phyloP scores from a whole-genome alignment of 2,888 invertebrate species.

The Drosophila merina region DNA sequence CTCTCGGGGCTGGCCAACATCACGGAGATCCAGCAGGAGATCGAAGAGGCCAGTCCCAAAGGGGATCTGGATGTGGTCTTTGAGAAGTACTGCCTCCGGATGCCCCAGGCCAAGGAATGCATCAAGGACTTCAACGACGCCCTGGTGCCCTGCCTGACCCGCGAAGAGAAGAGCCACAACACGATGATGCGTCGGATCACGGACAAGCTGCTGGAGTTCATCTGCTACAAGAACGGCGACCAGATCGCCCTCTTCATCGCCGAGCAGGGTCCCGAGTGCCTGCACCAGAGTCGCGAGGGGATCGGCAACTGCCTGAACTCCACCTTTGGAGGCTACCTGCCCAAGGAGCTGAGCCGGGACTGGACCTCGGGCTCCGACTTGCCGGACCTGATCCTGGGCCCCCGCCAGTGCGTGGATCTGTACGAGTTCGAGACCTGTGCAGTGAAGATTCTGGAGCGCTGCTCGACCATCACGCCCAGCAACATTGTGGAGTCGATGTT shows the following conservation, averaged over 20 bases:
- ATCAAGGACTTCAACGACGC: conserved; percentile 86
- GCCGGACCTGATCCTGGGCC: conserved; percentile 86
- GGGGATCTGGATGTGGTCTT: conserved; percentile 89
- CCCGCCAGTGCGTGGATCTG: conserved; percentile 81
- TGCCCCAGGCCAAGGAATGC: conserved; percentile 84
- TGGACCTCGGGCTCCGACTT: conserved; percentile 69
- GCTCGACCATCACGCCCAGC: conserved; percentile 89
- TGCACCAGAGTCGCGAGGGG: conserved; percentile 86
- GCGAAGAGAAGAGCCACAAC: conserved; percentile 86
- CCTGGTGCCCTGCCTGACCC: conserved; percentile 87
- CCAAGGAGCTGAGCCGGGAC: conserved; percentile 71
- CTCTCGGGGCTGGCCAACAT: conserved; percentile 85
- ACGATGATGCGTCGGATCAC: conserved; percentile 87
- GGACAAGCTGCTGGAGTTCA: conserved; percentile 88
- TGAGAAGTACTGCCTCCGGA: conserved; percentile 88
- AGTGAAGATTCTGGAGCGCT: conserved; percentile 85
- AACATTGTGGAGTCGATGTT: conserved; percentile 92
- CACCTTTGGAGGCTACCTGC: conserved; percentile 85
- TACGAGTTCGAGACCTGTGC: conserved; percentile 77
- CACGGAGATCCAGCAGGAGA: conserved; percentile 86
- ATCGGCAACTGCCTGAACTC: conserved; percentile 87
- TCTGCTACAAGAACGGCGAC: conserved; percentile 92
- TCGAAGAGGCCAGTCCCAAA: conserved; percentile 87
- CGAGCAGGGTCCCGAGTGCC: conserved; percentile 91
- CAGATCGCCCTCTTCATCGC: conserved; percentile 92